A percentile compares a stretch with the other conserved stretches of the same genome.
Conservation (phyloP, 2,113 vertebrate genomes). For the Chaetodon trifascialis region DNA sequence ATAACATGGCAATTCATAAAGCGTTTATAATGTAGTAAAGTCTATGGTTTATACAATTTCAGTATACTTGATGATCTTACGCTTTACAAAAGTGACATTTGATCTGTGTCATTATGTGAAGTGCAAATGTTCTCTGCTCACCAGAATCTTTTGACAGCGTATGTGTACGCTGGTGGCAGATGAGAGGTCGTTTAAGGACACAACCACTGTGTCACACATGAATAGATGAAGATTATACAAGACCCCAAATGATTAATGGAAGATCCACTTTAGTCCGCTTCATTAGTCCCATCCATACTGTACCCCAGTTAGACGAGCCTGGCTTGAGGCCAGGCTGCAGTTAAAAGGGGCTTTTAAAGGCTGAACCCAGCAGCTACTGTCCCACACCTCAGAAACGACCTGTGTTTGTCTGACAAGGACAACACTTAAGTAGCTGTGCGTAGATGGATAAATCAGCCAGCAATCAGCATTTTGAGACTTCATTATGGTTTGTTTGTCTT, state of each 20-base stretch:
- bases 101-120: not conserved
- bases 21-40: not conserved
- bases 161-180: conserved; percentile 1
- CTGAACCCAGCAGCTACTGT: conserved; percentile 27
- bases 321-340: conserved; percentile 51
- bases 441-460: not conserved
- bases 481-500: not conserved
- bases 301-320: conserved; percentile 39
- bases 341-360: conserved; percentile 38
- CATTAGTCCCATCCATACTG: conserved; percentile 55
- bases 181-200: conserved; percentile 14
- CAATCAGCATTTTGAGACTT: not conserved
- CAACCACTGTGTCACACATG: conserved; percentile 32
- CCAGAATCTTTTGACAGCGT: not conserved
- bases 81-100: not conserved
- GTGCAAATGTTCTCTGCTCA: not conserved
- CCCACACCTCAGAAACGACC: conserved; percentile 27
- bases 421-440: not conserved
- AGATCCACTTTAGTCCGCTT: conserved; percentile 51
- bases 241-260: conserved; percentile 53
- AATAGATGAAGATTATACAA: conserved; percentile 46
- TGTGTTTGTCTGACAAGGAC: conserved; percentile 11
- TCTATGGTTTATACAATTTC: not conserved
- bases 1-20: not conserved
- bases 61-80: not conserved